Evolutionary conservation across 2,888 invertebrate species (phyloP), one percentile per base, ranked within the genome.

Genomic region (Heteromyza rotundicornis): DNA sequence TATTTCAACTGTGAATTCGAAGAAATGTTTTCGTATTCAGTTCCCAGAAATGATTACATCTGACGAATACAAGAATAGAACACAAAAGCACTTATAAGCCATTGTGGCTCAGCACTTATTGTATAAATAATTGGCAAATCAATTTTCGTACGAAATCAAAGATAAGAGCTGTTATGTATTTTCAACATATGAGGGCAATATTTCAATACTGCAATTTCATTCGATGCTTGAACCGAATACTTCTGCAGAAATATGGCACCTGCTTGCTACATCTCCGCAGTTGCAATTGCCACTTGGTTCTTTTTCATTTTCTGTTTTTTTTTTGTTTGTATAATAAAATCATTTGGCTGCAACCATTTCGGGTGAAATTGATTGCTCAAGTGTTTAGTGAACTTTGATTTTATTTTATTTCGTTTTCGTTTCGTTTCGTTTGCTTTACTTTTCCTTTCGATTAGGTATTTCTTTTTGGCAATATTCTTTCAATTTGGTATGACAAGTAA

Each of bases 111-210:
- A 22, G 23, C 56, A 56, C 23, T 55, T 55, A 40, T 22, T 8
- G 36, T 14, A 53, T 5, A 14, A 55, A 55, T 55, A 55, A 56
- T 56, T 56, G 56, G n/a, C 44, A 56, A 56, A 56, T 56, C 56
- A 56, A 56, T 56, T 56, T 56, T 56, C 56, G 44, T 10, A 19
- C 47, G 56, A 56, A 56, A 44, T 56, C 44, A 23, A 47, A 47
- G 40, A 27, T n/a, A n/a, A n/a, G n/a, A n/a, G n/a, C n/a, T n/a
- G n/a, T n/a, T n/a, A n/a, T n/a, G n/a, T n/a, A n/a, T n/a, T n/a
- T n/a, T n/a, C n/a, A n/a, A n/a, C n/a, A n/a, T n/a, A n/a, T n/a
- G n/a, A n/a, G n/a, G n/a, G n/a, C n/a, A n/a, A n/a, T n/a, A n/a
- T n/a, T n/a, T n/a, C n/a, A n/a, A n/a, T n/a, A n/a, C n/a, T n/a